phyloP scores from a whole-genome alignment of 2,797 vertebrate species.

The Etheostoma nigrum region DNA sequence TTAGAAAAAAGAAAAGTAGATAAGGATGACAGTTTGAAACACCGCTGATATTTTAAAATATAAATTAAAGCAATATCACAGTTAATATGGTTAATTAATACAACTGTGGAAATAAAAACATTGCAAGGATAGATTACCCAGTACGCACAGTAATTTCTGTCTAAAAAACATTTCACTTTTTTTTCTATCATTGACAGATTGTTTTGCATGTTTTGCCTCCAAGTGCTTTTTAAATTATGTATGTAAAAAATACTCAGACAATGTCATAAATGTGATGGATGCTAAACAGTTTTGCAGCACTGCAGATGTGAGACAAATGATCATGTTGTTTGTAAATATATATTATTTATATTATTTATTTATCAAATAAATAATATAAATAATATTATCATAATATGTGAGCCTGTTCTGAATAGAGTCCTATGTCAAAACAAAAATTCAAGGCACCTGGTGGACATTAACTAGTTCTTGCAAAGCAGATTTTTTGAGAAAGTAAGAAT shows the following conservation, averaged over 20 bases:
- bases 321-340: conserved; percentile 6
- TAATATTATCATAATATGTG: no score
- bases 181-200: not conserved
- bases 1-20: not conserved
- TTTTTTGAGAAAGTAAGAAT: not conserved
- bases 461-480: not conserved
- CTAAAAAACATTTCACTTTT: not conserved
- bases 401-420: not conserved
- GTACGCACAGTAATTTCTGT: not conserved
- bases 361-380: no score
- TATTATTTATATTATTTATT: not conserved
- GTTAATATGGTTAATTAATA: not conserved
- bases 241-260: not conserved
- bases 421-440: not conserved
- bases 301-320: conserved; percentile 7
- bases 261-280: not conserved
- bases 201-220: not conserved
- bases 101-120: not conserved
- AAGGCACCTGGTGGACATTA: not conserved
- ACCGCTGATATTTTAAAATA: not conserved
- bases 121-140: not conserved
- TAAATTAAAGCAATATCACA: not conserved
- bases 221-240: not conserved
- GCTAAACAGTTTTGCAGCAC: conserved; percentile 10
- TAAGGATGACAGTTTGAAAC: not conserved